Evolutionary conservation across 2,888 invertebrate genomes (phyloP).

Genomic region (Sussaba pulchella): DNA sequence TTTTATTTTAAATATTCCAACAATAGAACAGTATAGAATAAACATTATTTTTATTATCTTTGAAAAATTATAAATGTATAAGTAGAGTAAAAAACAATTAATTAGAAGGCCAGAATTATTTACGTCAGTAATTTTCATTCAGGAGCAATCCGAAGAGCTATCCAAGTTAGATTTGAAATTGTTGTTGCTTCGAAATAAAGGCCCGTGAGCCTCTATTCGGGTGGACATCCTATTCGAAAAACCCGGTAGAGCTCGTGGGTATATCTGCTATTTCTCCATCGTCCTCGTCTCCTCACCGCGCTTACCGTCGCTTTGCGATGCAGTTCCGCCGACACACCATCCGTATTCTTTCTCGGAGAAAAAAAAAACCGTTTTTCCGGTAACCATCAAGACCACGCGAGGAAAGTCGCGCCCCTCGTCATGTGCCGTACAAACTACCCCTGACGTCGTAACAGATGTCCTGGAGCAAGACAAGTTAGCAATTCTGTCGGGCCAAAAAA

Average conservation of each 20-base stretch:
- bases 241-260: conserved; percentile 52
- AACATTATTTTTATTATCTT: no score
- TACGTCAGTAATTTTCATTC: no score
- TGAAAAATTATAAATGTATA: no score
- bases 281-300: background rate
- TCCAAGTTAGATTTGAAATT: no score
- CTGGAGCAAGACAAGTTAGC: conserved; percentile 51
- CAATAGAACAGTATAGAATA: no score
- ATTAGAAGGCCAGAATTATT: no score
- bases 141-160: no score
- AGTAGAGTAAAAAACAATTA: no score
- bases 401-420: conserved; percentile 49
- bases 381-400: conserved; percentile 63
- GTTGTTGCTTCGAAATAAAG: no score
- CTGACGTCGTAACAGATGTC: conserved; percentile 39
- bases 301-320: conserved; percentile 36
- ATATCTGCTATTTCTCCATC: conserved; percentile 13
- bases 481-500: conserved; percentile 37
- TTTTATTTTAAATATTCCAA: no score
- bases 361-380: conserved; percentile 64
- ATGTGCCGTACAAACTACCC: conserved; percentile 27
- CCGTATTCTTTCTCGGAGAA: conserved; percentile 59
- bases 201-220: no score
- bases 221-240: no score
- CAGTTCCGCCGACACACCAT: conserved; percentile 56